A percentile compares a stretch with the other conserved stretches of the same genome.
These are phyloP conservation scores for Calypte anna DNA, from an alignment of 2,113 vertebrate species.

Conservation along the genomic window DNA sequence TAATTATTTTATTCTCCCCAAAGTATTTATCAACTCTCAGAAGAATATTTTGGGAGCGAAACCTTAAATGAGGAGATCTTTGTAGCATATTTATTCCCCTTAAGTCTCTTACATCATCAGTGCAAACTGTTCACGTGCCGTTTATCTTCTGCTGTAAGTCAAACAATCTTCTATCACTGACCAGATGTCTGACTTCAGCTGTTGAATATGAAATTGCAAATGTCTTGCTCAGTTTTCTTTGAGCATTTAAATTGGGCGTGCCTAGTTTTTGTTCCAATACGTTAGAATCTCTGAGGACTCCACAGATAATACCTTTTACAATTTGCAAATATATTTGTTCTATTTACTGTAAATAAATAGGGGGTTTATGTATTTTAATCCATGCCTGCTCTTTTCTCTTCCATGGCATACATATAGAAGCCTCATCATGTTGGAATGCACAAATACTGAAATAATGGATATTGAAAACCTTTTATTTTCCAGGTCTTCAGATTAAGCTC, in stretches of 20 bases:
- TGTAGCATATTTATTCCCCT: background rate
- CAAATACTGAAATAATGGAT: slow-evolving; percentile 20
- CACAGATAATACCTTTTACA: background rate
- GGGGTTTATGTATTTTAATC: background rate
- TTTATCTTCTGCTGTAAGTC: background rate
- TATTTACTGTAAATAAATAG: slow-evolving; percentile 21
- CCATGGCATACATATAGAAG: background rate
- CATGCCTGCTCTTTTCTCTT: background rate
- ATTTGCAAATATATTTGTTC: slow-evolving; percentile 12
- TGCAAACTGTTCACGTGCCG: background rate
- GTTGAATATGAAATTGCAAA: background rate
- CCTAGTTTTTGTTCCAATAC: background rate
- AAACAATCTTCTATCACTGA: background rate
- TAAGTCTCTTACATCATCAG: background rate
- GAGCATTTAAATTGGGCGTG: background rate
- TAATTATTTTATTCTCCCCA: background rate
- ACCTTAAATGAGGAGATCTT: background rate
- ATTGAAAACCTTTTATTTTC: slow-evolving; percentile 44
- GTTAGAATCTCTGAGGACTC: background rate
- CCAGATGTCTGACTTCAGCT: background rate
- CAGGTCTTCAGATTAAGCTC: slow-evolving; percentile 26
- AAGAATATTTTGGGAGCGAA: background rate
- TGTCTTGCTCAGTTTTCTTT: background rate
- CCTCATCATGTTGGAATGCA: background rate
- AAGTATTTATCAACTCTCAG: background rate